Base-by-base conservation (phyloP, 1,140 invertebrate species). In the Drosophila willistoni region DNA sequence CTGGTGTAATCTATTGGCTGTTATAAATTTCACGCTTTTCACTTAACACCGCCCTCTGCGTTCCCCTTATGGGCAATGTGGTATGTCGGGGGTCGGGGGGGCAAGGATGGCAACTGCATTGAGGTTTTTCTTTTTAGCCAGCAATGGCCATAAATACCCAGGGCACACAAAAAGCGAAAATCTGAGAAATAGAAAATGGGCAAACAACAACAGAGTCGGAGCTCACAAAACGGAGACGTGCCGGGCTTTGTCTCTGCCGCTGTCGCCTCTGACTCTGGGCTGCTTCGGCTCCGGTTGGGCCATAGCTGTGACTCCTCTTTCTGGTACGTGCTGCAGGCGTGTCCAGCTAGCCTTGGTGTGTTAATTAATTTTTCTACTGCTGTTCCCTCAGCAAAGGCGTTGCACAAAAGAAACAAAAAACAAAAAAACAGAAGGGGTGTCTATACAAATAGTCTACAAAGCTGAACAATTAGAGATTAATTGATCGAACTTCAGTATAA, bases 21-120 rank as follows among this genome's bases (percentile, higher is more conserved):
- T 79, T 84, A 76, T 84, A 84, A 83, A 83, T 83, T 79, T 79
- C 63, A 70, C 66, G 81, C 72, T 83, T 79, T 83, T 79, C 71
- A 75, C 64, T 79, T 82, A 75, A 67, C 78, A 71, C 36, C 71
- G 71, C 66, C 41, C 14, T 13, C 57, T 13, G 36, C 47, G 33
- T 9, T 39, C 36, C 36, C 36, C 36, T 39, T 13, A 39, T 36
- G 9, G 57, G 9, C 65, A 47, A 42, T 13, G 41, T 4, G 6
- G 42, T 7, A 0, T 22, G 19, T 22, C 1, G 42, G 42, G 44
- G 44, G 17, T 9, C 7, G 13, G 14, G 44, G 44, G 0, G 14
- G 5, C 29, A 29, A 7, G 29, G 29, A 29, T 29, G 44, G 44
- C 73, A 77, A 77, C 39, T 77, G 73, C 73, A 77, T 77, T 56